Conservation (phyloP, 2,888 invertebrate species). For the Subacronicta megacephala region DNA sequence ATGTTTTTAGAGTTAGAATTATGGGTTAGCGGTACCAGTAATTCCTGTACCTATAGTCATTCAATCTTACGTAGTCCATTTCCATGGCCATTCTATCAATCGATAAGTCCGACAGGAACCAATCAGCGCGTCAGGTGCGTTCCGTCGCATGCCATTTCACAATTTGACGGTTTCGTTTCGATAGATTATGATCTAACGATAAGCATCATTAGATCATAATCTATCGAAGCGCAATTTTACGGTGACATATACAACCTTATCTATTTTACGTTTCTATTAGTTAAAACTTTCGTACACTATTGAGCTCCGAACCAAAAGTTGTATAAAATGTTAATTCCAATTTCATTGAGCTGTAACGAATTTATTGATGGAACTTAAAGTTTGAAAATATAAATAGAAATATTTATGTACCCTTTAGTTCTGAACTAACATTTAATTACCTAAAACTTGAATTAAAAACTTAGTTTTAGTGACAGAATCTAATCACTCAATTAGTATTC, state of each 20-base stretch:
- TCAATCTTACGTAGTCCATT: too few relatives aligned
- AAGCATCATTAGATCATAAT: too few relatives aligned
- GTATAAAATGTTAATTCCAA: constrained; percentile 6
- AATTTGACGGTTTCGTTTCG: too few relatives aligned
- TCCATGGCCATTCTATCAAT: too few relatives aligned
- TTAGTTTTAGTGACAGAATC: too few relatives aligned
- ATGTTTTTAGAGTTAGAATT: background rate
- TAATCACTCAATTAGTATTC: background rate
- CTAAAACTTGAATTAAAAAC: background rate
- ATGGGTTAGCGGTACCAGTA: background rate
- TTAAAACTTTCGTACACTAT: background rate
- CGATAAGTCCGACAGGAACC: too few relatives aligned
- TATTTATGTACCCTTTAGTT: constrained; percentile 28
- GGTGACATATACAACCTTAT: background rate
- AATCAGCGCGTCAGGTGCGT: too few relatives aligned
- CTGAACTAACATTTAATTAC: background rate
- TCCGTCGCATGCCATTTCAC: too few relatives aligned
- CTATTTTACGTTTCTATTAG: constrained; percentile 11
- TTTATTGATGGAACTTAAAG: constrained; percentile 18
- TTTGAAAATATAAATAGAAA: background rate
- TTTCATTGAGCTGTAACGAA: constrained; percentile 12
- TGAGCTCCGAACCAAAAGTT: too few relatives aligned
- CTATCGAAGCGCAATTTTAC: too few relatives aligned
- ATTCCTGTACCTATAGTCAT: too few relatives aligned
- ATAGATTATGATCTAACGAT: too few relatives aligned